phyloP scores from a whole-genome alignment of 2,797 vertebrate species.

The Prunella strophiata region DNA sequence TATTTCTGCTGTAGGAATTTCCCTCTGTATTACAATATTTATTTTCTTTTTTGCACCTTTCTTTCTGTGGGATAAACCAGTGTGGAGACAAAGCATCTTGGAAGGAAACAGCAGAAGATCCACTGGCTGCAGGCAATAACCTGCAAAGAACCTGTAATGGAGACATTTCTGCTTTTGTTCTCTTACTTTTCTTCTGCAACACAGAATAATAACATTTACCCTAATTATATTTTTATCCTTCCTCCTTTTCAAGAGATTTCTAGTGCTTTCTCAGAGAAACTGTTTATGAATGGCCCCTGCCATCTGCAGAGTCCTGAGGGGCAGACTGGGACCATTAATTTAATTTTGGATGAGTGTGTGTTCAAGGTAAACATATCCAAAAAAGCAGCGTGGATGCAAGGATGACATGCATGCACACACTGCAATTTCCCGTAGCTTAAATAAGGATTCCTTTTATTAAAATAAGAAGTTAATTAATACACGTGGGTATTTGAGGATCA shows the following conservation, averaged over 20 bases:
- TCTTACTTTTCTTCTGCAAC: background rate
- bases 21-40: background rate
- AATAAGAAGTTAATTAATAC: conserved; percentile 62
- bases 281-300: background rate
- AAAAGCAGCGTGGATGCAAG: background rate
- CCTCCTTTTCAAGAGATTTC: background rate
- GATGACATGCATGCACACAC: background rate
- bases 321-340: background rate
- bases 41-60: background rate
- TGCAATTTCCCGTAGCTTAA: conserved; percentile 53
- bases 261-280: background rate
- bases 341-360: conserved; percentile 20
- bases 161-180: background rate
- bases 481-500: conserved; percentile 40
- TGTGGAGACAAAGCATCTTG: background rate
- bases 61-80: background rate
- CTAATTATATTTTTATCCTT: background rate
- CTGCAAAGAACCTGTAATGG: background rate
- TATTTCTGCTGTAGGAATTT: conserved; percentile 1
- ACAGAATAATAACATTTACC: background rate
- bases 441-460: conserved; percentile 45
- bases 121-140: background rate
- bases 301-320: conserved; percentile 4
- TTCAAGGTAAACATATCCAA: background rate
- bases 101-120: background rate